Evolutionary conservation across 2,888 invertebrate genomes (phyloP), one percentile per base, ranked within the genome.

Genomic region (Pristionchus arcanus): DNA sequence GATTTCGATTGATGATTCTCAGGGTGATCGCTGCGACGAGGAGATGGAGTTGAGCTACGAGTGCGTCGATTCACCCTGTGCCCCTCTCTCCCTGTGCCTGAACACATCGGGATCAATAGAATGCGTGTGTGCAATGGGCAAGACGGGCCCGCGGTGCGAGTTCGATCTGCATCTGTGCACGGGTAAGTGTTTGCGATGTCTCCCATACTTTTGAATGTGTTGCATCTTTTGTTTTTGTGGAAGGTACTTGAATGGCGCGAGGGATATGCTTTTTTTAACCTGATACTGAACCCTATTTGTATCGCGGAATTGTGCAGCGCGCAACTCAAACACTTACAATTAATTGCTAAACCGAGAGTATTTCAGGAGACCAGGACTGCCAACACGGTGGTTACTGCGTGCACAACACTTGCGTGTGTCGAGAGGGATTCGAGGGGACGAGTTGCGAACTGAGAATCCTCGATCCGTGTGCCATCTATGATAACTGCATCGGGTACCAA

Each of bases 361-460:
- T 42, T 87, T 68, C 71, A 87, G 87, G 19, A 13, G 49, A 68
- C 31, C 25, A 21, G 1, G 87, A 71, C 0, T 87, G 87, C n/a
- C 34, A n/a, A 11, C 71, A 87, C 25, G 71, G 87, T 2, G 87
- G 87, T 1, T 34, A 21, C 19, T 87, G 71, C 34, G 31, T 53
- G 71, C 37, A 71, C 53, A 66, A 37, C 16, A 21, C 15, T 4
- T 87, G 87, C 25, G 28, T 21, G 15, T 85, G 85, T 19, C 28
- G 25, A 34, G n/a, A n/a, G 7, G 85, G 59, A 87, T 87, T 87
- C 68, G 68, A 87, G 25, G 87, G 49, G 13, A 31, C 87, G 87
- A 87, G n/a, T 28, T 86, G 86, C 37, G 84, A 84, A 16, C 13
- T n/a, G 84, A 21, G 28, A 19, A 31, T 55, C 55, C 0, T 34